Evolutionary conservation across 2,113 vertebrate genomes (phyloP).

Genomic region (Sturnus vulgaris): DNA sequence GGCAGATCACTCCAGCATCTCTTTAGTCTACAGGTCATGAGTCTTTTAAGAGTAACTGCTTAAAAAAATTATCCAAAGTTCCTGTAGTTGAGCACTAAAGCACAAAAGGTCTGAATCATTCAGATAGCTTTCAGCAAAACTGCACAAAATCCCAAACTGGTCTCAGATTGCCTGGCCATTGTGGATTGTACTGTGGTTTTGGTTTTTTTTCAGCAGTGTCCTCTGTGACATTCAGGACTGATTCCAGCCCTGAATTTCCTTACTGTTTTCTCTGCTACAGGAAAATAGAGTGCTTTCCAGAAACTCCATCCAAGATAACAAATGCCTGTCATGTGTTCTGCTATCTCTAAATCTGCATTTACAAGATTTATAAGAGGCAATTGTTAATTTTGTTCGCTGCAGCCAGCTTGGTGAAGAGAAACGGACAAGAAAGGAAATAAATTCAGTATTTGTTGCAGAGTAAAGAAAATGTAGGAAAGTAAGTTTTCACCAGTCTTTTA

Average conservation of each 20-base stretch:
- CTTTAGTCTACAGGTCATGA: neutral
- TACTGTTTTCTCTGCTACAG: neutral
- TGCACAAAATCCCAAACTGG: neutral
- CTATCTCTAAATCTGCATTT: constrained; percentile 48
- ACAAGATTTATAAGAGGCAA: constrained; percentile 15
- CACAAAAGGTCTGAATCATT: neutral
- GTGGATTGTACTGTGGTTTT: neutral
- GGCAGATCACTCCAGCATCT: neutral
- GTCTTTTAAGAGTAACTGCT: neutral
- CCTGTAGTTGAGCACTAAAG: neutral
- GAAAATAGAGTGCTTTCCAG: constrained; percentile 1
- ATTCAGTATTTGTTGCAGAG: neutral
- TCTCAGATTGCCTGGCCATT: neutral
- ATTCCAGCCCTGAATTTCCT: neutral
- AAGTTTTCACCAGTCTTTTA: neutral
- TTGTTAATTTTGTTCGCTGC: constrained; percentile 47
- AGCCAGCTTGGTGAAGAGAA: neutral
- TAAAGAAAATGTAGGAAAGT: neutral
- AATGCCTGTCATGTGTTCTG: constrained; percentile 8
- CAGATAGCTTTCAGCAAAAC: neutral
- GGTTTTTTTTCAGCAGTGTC: neutral
- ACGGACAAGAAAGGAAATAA: constrained; percentile 10
- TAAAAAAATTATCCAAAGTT: neutral
- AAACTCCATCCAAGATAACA: neutral
- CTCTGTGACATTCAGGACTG: neutral